Evolutionary conservation across 2,888 invertebrate species (phyloP).

Genomic region (Hermodice carunculata): DNA sequence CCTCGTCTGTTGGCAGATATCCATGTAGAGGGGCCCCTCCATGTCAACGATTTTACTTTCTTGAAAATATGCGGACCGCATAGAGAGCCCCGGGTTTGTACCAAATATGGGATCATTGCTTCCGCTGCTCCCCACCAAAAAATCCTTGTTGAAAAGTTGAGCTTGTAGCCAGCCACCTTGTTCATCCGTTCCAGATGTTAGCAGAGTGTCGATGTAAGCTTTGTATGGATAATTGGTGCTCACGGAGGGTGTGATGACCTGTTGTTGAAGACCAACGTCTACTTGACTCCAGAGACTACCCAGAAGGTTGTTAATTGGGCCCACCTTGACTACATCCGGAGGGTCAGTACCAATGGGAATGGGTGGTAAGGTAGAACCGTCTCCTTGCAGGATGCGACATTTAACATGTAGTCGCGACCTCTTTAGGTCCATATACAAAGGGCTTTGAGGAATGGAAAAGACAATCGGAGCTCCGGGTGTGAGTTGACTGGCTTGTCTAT

Average conservation of each 20-base stretch:
- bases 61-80: background rate
- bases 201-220: constrained; percentile 1
- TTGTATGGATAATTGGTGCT: background rate
- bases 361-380: no score
- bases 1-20: background rate
- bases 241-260: background rate
- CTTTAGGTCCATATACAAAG: no score
- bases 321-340: background rate
- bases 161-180: background rate
- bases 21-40: background rate
- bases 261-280: background rate
- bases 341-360: no score
- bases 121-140: no score
- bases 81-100: background rate
- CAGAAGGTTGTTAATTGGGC: background rate
- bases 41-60: background rate
- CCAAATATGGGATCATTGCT: background rate
- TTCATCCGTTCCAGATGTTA: background rate
- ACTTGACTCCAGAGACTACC: background rate
- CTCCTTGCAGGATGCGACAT: no score
- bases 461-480: no score
- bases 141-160: background rate
- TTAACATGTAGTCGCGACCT: no score
- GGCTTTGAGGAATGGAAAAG: no score
- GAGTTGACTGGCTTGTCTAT: no score